phyloP scores from a whole-genome alignment of 2,888 invertebrate species.

The Spilarctia lutea region DNA sequence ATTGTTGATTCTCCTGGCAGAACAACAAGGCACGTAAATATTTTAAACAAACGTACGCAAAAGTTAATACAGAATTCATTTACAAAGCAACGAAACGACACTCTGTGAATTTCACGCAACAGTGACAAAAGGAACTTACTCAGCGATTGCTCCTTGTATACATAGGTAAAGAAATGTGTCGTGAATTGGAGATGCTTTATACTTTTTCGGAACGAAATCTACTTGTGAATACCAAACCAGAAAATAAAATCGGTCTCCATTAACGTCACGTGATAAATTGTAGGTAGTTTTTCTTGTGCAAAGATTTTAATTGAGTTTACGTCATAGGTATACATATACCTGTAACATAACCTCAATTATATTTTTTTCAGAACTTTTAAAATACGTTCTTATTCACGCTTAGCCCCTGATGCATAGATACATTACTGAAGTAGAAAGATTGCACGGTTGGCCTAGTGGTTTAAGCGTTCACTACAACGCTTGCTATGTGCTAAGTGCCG shows the following conservation, averaged over 20 bases:
- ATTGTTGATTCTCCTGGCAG: not conserved
- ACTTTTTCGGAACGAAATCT: not conserved
- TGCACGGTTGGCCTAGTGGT: too few relatives aligned
- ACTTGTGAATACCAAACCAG: not conserved
- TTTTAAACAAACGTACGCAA: not conserved
- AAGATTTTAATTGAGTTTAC: too few relatives aligned
- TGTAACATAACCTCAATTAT: not conserved
- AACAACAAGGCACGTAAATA: not conserved
- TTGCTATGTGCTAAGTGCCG: too few relatives aligned
- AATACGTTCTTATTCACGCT: not conserved
- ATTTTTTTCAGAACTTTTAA: too few relatives aligned
- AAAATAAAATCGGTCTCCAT: not conserved
- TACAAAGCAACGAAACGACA: not conserved
- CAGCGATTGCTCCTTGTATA: not conserved
- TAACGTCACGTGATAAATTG: not conserved
- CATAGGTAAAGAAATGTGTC: not conserved
- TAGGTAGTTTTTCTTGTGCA: not conserved
- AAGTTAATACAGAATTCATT: not conserved
- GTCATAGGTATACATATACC: too few relatives aligned
- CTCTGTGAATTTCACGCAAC: not conserved
- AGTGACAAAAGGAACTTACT: not conserved
- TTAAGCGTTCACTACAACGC: too few relatives aligned
- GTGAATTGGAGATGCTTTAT: not conserved
- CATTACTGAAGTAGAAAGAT: too few relatives aligned
- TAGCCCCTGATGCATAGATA: not conserved